Base-by-base conservation (phyloP, 92 coral and sea anemone species). In the Actinostola sp. region DNA sequence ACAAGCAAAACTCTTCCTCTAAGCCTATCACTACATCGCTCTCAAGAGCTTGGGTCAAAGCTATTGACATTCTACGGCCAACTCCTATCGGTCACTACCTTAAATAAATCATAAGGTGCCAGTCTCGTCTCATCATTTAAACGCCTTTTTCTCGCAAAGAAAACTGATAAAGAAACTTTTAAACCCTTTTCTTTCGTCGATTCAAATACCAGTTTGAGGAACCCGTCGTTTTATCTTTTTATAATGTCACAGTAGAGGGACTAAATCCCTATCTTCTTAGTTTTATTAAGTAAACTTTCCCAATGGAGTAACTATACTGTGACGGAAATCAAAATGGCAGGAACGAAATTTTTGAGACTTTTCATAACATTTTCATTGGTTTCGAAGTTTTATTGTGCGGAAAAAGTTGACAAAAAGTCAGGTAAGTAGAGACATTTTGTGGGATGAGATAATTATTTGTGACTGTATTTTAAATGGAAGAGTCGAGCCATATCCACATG, bases 31-130 rank as follows among this genome's bases (percentile, higher is more conserved):
- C 41, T 34, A 70, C 26, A 33, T 12, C 24, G 8, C 34, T 23
- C 21, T 70, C 63, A 70, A 54, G 76, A 50, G 60, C 76, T 54
- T 56, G 28, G 76, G 76, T 70, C 76, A 70, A 54, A 12, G 24
- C 6, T 10, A 36, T 5, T 70, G 76, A 70, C 76, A 54, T 29
- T 35, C 15, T 33, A 25, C 50, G 27, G 27, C 29, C 31, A 23
- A 70, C 24, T 70, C 26, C 17, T 51, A 8, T 14, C 1, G 44
- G 23, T 36, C 19, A 12, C 34, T 11, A 13, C 57, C 33, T 35
- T 32, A 14, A 56, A 70, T 70, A 56, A 70, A 54, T 70, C 23
- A 70, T 70, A 17, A 20, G 23, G 23, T 70, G 38, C 50, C 25
- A 53, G 23, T 30, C 33, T 11, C 43, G 36, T 67, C 48, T 67